Evolutionary conservation across 1,140 invertebrate genomes (phyloP).

Genomic region (Periplaneta americana): DNA sequence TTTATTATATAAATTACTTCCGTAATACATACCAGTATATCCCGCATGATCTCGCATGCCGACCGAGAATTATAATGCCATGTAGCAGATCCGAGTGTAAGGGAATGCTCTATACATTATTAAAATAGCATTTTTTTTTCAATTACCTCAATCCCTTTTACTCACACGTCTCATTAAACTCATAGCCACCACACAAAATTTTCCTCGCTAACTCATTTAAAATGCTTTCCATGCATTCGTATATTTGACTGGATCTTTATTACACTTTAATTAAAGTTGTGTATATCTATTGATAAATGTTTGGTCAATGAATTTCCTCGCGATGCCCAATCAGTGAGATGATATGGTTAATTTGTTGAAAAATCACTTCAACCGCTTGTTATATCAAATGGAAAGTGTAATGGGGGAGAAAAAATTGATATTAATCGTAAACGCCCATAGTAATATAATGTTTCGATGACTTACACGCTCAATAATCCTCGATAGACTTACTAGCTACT

Average conservation of each 20-base stretch:
- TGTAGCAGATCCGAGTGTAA: too few relatives aligned
- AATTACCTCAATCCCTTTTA: background rate
- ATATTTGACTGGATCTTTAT: background rate
- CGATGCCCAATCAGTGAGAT: background rate
- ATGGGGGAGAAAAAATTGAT: background rate
- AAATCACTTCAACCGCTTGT: background rate
- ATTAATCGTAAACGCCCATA: background rate
- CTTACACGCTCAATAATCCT: background rate
- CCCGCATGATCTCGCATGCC: too few relatives aligned
- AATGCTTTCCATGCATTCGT: background rate
- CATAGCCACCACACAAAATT: background rate
- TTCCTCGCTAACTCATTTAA: background rate
- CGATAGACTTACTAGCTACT: background rate
- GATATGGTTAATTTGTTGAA: background rate
- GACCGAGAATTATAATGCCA: too few relatives aligned
- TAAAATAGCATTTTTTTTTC: too few relatives aligned
- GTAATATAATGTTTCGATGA: background rate
- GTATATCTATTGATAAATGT: background rate
- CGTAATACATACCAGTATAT: too few relatives aligned
- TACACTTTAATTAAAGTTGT: background rate
- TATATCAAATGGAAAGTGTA: too few relatives aligned
- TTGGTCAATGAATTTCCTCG: background rate
- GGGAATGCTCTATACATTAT: too few relatives aligned
- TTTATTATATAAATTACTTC: too few relatives aligned
- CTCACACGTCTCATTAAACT: background rate